phyloP scores from a whole-genome alignment of 23 tunicate genomes.

The Phallusia fumigata region DNA sequence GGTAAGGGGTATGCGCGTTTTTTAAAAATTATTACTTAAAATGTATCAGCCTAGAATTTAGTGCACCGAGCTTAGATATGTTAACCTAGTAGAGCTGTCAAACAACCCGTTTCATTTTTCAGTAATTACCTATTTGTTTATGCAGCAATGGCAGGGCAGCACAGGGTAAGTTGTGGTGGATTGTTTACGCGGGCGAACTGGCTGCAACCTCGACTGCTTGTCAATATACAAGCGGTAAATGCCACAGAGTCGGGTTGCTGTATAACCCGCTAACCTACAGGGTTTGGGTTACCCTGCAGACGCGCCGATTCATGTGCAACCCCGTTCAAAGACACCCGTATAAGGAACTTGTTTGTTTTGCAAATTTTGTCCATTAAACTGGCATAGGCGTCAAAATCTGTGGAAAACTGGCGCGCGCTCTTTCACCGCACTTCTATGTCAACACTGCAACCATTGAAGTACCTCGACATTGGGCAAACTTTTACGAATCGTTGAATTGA shows the following conservation, averaged over 20 bases:
- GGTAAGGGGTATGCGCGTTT: too few relatives aligned
- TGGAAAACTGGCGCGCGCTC: neutral
- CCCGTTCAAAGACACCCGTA: neutral
- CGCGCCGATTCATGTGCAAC: neutral
- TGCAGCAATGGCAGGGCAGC: neutral
- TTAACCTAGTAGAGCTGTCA: too few relatives aligned
- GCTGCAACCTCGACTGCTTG: neutral
- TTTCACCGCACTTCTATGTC: neutral
- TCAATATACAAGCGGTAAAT: neutral
- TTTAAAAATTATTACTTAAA: too few relatives aligned
- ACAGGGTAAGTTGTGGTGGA: neutral
- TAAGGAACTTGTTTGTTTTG: slow-evolving; percentile 10
- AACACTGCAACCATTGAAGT: too few relatives aligned
- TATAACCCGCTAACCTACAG: neutral
- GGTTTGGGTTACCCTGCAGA: neutral
- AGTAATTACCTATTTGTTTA: neutral
- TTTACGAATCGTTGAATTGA: too few relatives aligned
- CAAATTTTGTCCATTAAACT: neutral
- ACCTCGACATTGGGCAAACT: too few relatives aligned
- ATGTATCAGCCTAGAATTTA: too few relatives aligned
- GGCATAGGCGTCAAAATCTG: neutral
- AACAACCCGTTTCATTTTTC: too few relatives aligned
- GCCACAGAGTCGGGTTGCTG: neutral
- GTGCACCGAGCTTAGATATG: too few relatives aligned
- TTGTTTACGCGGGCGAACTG: neutral